Evolutionary conservation across 2,113 vertebrate genomes (phyloP).

Genomic region (Scatophagus argus): DNA sequence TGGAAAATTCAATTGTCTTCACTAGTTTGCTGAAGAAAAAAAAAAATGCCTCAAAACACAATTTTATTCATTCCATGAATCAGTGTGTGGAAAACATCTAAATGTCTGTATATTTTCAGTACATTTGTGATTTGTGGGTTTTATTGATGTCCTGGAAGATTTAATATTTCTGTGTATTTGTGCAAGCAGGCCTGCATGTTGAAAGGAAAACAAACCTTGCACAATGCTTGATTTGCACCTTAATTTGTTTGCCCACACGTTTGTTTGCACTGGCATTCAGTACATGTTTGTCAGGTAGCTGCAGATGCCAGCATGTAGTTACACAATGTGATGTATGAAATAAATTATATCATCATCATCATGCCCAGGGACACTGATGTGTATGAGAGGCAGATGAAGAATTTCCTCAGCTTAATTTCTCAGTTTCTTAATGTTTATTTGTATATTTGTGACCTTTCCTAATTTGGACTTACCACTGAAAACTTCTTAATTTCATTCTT

Average conservation of each 20-base stretch:
- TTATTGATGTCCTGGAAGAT: constrained; percentile 41
- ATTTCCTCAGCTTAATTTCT: background rate
- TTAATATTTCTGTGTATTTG: constrained; percentile 38
- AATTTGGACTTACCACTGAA: background rate
- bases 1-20: constrained; percentile 3
- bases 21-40: background rate
- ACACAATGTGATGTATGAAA: constrained; percentile 22
- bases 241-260: constrained; percentile 36
- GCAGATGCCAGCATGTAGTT: constrained; percentile 32
- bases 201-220: constrained; percentile 37
- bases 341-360: constrained; percentile 30
- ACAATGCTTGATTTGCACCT: constrained; percentile 35
- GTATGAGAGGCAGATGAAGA: background rate
- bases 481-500: background rate
- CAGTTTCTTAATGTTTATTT: no score
- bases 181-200: background rate
- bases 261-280: constrained; percentile 48
- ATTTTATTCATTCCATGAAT: constrained; percentile 9
- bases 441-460: background rate
- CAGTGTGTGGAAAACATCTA: constrained; percentile 17
- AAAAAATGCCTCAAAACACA: background rate
- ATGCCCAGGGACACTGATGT: background rate
- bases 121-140: constrained; percentile 27
- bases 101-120: constrained; percentile 24
- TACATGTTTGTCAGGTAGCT: constrained; percentile 34